A percentile compares a stretch with the other conserved stretches of the same genome.
phyloP scores from a whole-genome alignment of 2,888 invertebrate genomes.

The Pristionchus mayeri region DNA sequence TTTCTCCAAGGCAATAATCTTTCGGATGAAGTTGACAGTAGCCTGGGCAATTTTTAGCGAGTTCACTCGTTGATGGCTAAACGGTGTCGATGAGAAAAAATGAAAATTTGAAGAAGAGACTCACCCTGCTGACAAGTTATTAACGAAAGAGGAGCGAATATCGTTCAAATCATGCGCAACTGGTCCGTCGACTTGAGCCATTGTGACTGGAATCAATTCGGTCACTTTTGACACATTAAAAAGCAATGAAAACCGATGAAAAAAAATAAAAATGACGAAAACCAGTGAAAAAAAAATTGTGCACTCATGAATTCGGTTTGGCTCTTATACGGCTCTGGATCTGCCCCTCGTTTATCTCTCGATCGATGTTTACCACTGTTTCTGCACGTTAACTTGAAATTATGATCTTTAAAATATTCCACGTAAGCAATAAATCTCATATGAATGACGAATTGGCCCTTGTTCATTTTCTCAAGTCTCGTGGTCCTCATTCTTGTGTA shows the following conservation, averaged over 20 bases:
- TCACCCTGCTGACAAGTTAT: constrained; percentile 19
- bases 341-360: not conserved
- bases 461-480: not conserved
- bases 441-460: not conserved
- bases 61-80: constrained; percentile 2
- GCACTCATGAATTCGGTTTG: not conserved
- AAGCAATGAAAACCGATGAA: not conserved
- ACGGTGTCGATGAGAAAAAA: not conserved
- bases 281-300: not conserved
- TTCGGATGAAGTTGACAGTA: constrained; percentile 27
- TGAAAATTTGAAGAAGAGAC: not conserved
- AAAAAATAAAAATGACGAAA: constrained; percentile 32
- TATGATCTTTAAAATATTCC: not conserved
- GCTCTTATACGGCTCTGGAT: not conserved
- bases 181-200: constrained; percentile 33
- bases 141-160: constrained; percentile 27
- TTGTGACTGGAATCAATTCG: not conserved
- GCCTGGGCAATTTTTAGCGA: constrained; percentile 34
- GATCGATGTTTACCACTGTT: not conserved
- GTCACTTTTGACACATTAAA: not conserved
- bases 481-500: not conserved
- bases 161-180: constrained; percentile 37
- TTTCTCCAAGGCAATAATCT: constrained; percentile 42
- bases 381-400: not conserved
- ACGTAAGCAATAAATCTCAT: not conserved